These are phyloP conservation scores for Falco peregrinus DNA, from an alignment of 2,797 vertebrate genomes.

Conservation along the genomic window DNA sequence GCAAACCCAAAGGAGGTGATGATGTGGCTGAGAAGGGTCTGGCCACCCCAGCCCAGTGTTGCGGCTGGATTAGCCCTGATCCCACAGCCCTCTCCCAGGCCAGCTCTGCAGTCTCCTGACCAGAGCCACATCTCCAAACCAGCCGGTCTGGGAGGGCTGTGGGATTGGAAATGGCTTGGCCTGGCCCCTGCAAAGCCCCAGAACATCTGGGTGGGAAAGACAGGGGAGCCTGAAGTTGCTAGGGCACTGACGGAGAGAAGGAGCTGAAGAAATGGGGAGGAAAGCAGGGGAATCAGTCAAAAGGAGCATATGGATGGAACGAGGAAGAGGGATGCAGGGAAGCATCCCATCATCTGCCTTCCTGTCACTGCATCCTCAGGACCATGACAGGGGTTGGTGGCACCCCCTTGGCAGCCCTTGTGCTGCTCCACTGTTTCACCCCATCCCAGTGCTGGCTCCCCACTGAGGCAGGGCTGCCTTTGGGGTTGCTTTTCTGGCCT, in stretches of 20 bases:
- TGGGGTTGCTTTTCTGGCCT: not conserved
- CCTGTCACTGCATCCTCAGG: rapidly evolving
- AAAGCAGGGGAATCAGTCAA: not conserved
- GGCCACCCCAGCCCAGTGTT: not conserved
- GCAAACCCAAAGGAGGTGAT: not conserved
- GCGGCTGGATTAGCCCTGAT: not conserved
- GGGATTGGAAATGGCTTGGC: not conserved
- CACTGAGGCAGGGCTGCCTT: not conserved
- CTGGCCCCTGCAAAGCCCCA: not conserved
- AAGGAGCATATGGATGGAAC: not conserved
- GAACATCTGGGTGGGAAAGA: not conserved
- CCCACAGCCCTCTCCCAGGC: not conserved
- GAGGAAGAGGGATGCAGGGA: not conserved
- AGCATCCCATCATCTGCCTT: not conserved
- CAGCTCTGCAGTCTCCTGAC: not conserved
- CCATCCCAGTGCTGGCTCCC: not conserved
- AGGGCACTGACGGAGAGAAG: not conserved
- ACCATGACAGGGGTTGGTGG: not conserved
- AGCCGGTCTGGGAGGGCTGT: not conserved
- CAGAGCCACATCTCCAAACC: not conserved
- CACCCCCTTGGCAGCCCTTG: not conserved
- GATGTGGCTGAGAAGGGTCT: not conserved
- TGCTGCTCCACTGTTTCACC: not conserved
- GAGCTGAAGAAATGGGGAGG: not conserved
- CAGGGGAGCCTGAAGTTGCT: not conserved